Evolutionary conservation across 2,113 vertebrate species (phyloP), one percentile per base, ranked within the genome.

Genomic region (Nipponia nippon): DNA sequence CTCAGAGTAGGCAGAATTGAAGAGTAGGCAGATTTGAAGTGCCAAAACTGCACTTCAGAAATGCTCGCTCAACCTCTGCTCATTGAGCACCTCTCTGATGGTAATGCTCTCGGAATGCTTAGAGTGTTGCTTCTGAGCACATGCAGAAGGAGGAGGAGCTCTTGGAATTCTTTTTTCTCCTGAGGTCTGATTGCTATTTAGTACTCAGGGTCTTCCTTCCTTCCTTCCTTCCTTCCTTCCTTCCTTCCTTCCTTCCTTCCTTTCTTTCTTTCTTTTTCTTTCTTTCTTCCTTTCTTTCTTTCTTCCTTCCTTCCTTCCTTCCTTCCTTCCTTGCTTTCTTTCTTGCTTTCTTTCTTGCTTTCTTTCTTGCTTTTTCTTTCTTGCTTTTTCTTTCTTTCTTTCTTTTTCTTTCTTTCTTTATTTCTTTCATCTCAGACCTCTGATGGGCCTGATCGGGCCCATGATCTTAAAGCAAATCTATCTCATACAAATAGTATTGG

Each of bases 141-240:
- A 26, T 17, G 14, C n/a, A 77, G 38, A 62, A 44, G 22, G 7
- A 87, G 38, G 9, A 62, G 22, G 26, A 53, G 7, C 1, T 67
- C 47, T 53, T 66, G 9, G 20, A 81, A 81, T 63, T 58, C 16
- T 30, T 61, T 67, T 67, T 63, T 27, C 50, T 76, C 36, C 50
- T 52, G 34, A 71, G 9, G 25, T 76, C 16, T 53, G 19, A 11
- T 46, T 82, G 2, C 3, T 85, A 3, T 70, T 66, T 65, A 63
- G 11, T 38, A 52, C 7, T 81, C 8, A 22, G 5, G 3, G 13
- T 0, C 0, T 13, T 55, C 44, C 29, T 47, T 3, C 26, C 36
- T n/a, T 3, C 50, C 6, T 23, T 29, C 8, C 25, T 22, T 27
- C 11, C n/a, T n/a, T n/a, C n/a, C n/a, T n/a, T n/a, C n/a, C n/a